Conservation (phyloP, 2,888 invertebrate species). For the Iselma pallidipennis region DNA sequence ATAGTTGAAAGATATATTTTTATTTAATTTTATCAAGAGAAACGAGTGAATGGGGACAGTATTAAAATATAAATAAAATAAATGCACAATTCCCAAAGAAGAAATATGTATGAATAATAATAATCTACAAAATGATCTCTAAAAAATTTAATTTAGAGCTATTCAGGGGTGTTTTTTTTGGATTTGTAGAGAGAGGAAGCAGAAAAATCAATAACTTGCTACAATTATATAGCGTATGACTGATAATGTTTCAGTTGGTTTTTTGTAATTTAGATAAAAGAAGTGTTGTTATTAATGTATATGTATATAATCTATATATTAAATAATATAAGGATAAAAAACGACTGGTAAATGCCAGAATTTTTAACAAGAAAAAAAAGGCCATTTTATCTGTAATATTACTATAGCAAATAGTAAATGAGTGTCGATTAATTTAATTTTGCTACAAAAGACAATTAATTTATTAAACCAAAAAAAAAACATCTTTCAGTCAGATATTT, state of each 20-base stretch:
- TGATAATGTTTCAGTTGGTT: not conserved
- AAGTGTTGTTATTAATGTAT: constrained; percentile 49
- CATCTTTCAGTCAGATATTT: constrained; percentile 33
- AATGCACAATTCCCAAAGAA: no score
- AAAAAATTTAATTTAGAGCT: no score
- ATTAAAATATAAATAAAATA: constrained; percentile 32
- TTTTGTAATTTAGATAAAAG: constrained; percentile 23
- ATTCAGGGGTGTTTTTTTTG: no score
- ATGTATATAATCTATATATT: constrained; percentile 38
- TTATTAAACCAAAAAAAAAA: constrained; percentile 6
- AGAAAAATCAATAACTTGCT: constrained; percentile 4
- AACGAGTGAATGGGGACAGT: constrained; percentile 29
- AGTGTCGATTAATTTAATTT: constrained; percentile 24
- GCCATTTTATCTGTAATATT: constrained; percentile 40
- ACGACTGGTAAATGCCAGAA: constrained; percentile 46
- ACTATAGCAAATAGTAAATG: constrained; percentile 36
- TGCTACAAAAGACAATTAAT: constrained; percentile 22
- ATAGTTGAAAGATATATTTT: constrained; percentile 46
- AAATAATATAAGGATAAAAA: constrained; percentile 39
- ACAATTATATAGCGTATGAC: not conserved
- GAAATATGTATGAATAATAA: constrained; percentile 17
- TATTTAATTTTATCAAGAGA: constrained; percentile 42
- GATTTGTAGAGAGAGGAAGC: constrained; percentile 23
- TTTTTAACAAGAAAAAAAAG: constrained; percentile 38
- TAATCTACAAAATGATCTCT: no score